Conservation (phyloP, 2,797 vertebrate genomes). For the Lepidocolaptes lacrymiger region DNA sequence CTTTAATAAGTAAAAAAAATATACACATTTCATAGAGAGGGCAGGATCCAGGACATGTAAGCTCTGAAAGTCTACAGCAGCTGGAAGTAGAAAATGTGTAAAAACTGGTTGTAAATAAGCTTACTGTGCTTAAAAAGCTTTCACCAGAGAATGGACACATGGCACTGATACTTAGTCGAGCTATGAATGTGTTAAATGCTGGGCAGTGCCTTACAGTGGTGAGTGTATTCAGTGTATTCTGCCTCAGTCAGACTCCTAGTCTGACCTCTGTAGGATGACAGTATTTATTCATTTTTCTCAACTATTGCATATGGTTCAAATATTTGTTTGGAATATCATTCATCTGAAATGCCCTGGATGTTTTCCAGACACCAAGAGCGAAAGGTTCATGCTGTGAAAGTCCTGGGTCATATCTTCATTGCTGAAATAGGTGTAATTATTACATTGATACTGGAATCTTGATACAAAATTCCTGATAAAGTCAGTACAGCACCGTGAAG, state of each 20-base stretch:
- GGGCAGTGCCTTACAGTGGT: not conserved
- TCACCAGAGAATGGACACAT: not conserved
- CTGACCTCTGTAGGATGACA: not conserved
- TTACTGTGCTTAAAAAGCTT: not conserved
- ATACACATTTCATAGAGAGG: not conserved
- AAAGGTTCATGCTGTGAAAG: not conserved
- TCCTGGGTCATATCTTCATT: not conserved
- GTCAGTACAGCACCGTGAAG: not conserved
- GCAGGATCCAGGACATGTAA: not conserved
- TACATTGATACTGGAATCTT: not conserved
- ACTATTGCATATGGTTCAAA: not conserved
- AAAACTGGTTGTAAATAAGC: not conserved
- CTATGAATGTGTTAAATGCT: not conserved
- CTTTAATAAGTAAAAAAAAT: not conserved
- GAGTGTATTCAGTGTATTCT: not conserved
- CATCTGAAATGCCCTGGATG: not conserved
- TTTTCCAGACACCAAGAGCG: not conserved
- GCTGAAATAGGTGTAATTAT: not conserved
- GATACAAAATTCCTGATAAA: not conserved
- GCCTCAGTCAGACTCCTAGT: not conserved
- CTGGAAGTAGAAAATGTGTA: not conserved
- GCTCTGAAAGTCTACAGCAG: not conserved
- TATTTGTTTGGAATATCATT: not conserved
- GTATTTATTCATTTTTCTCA: not conserved
- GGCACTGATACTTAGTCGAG: not conserved